Evolutionary conservation across 2,797 vertebrate species (phyloP).

Genomic region (Poecilia wingei): DNA sequence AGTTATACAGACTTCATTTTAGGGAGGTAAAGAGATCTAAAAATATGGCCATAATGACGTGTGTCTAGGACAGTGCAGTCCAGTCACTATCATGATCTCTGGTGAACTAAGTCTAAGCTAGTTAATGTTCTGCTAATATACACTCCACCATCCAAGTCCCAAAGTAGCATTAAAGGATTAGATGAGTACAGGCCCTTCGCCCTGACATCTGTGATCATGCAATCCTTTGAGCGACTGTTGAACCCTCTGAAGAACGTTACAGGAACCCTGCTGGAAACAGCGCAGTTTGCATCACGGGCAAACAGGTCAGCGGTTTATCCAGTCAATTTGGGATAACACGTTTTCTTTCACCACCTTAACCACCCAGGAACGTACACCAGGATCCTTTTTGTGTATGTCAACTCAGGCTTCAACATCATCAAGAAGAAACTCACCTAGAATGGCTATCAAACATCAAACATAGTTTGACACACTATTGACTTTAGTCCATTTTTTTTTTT

Average conservation of each 20-base stretch:
- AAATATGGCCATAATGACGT: neutral
- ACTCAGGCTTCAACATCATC: neutral
- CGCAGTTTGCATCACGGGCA: too few relatives aligned
- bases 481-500: neutral
- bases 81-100: neutral
- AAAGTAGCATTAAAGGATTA: too few relatives aligned
- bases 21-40: neutral
- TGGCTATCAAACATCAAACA: neutral
- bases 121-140: neutral
- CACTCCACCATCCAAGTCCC: too few relatives aligned
- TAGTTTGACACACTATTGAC: neutral
- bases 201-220: too few relatives aligned
- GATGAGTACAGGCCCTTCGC: too few relatives aligned
- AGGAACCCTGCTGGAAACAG: too few relatives aligned
- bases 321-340: too few relatives aligned
- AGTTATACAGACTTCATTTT: neutral
- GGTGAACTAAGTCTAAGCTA: neutral
- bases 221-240: too few relatives aligned
- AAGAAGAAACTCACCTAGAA: neutral
- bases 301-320: too few relatives aligned
- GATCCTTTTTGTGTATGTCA: neutral
- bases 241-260: too few relatives aligned
- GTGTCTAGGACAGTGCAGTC: neutral
- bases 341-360: too few relatives aligned
- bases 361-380: neutral